A percentile compares a stretch with the other conserved stretches of the same genome.
Evolutionary conservation across 30 jellyfish, hydroid and myxozoan genomes (phyloP).

Genomic region (Pseudorhiza aurosa): DNA sequence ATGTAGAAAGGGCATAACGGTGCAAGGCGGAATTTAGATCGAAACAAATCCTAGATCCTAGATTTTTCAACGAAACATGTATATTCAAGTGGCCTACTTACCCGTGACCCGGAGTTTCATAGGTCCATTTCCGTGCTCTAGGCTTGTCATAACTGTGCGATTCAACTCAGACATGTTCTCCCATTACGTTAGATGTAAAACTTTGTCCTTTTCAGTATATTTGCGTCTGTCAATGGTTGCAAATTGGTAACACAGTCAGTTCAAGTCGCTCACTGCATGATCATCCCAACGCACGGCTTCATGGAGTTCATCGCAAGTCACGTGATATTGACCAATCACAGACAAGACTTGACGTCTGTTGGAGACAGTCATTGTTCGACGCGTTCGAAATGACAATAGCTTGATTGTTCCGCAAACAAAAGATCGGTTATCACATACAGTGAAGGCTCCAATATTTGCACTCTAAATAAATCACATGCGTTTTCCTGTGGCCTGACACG

Average conservation of each 20-base stretch:
- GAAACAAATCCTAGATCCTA: neutral
- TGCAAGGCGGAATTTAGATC: too few relatives aligned
- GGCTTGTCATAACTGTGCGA: conserved; percentile 47
- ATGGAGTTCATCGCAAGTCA: conserved; percentile 64
- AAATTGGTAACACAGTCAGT: conserved; percentile 30
- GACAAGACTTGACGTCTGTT: conserved; percentile 75
- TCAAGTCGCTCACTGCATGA: conserved; percentile 64
- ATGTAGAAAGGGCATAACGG: neutral
- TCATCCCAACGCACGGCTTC: conserved; percentile 48
- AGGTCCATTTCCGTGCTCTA: conserved; percentile 55
- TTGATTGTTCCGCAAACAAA: conserved; percentile 57
- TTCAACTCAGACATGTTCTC: neutral
- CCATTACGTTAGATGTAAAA: neutral
- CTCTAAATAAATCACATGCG: conserved; percentile 69
- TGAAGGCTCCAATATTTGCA: conserved; percentile 74
- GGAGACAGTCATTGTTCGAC: conserved; percentile 70
- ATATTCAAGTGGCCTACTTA: conserved; percentile 58
- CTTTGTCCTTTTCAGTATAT: neutral
- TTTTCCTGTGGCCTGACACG: conserved; percentile 22
- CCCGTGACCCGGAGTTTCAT: conserved; percentile 71
- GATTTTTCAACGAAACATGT: conserved; percentile 30
- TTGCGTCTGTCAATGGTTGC: neutral
- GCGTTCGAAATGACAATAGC: conserved; percentile 45
- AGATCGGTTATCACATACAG: conserved; percentile 77
- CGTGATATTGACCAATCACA: conserved; percentile 82